phyloP scores from a whole-genome alignment of 2,113 vertebrate genomes.

The Grammomys dolichurus region DNA sequence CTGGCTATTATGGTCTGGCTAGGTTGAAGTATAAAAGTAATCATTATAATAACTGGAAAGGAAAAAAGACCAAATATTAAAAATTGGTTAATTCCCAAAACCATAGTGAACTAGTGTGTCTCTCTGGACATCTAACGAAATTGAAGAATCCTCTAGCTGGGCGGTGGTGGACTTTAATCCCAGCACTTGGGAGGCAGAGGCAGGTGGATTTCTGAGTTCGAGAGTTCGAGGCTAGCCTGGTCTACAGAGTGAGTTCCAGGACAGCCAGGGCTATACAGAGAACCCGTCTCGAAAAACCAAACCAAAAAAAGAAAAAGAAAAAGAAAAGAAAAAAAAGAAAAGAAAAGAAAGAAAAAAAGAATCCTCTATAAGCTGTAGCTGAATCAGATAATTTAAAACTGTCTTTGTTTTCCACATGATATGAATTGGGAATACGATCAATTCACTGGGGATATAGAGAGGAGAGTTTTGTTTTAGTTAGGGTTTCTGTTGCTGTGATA shows the following conservation, averaged over 20 bases:
- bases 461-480: background rate
- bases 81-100: constrained; percentile 9
- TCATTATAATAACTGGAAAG: background rate
- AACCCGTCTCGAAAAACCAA: too few species aligned
- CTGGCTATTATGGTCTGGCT: background rate
- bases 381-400: background rate
- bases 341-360: too few species aligned
- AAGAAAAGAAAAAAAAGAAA: too few species aligned
- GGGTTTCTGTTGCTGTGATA: background rate
- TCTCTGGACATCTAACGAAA: background rate
- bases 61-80: background rate
- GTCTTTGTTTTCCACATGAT: constrained; percentile 23
- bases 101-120: background rate
- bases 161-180: too few species aligned
- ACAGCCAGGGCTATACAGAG: too few species aligned
- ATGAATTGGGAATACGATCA: background rate
- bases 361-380: background rate
- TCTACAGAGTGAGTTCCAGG: too few species aligned
- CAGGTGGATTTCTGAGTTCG: too few species aligned
- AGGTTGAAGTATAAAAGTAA: background rate
- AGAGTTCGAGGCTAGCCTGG: too few species aligned
- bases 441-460: background rate
- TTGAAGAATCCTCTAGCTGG: background rate
- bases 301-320: too few species aligned
- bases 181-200: too few species aligned